Percentiles rank a stretch among this genome's conserved stretches.
Evolutionary conservation across 1,140 invertebrate species (phyloP).

Genomic region (Acyrthosiphon pisum): DNA sequence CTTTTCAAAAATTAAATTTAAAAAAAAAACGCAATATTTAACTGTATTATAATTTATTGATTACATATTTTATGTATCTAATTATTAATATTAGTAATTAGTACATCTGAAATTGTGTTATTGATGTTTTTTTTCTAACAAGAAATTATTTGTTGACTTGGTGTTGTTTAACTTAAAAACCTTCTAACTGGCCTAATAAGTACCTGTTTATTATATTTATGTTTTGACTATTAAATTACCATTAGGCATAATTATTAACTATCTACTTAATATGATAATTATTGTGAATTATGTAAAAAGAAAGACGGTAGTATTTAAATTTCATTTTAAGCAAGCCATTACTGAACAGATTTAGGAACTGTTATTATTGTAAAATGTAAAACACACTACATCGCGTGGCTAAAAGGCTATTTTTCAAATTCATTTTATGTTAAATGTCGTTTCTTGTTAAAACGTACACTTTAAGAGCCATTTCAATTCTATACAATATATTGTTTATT

Average conservation of each 20-base stretch:
- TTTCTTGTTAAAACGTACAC: neutral
- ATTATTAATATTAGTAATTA: neutral
- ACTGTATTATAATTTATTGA: neutral
- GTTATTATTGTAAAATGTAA: neutral
- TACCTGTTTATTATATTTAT: neutral
- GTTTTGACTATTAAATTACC: slow-evolving; percentile 6
- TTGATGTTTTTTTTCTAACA: neutral
- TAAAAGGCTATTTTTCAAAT: neutral
- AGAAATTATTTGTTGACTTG: neutral
- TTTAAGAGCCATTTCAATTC: neutral
- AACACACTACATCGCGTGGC: neutral
- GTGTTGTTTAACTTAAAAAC: neutral
- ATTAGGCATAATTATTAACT: neutral
- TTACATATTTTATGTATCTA: neutral
- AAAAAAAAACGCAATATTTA: too few relatives aligned
- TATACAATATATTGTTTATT: neutral
- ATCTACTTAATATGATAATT: neutral
- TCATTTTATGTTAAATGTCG: neutral
- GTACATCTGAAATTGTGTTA: neutral
- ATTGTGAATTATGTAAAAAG: neutral
- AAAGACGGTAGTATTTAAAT: neutral
- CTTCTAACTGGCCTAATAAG: neutral
- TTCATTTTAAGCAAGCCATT: neutral
- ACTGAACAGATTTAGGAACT: neutral
- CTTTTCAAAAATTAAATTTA: too few relatives aligned